A percentile compares a stretch with the other conserved stretches of the same genome.
phyloP scores from a whole-genome alignment of 2,888 invertebrate genomes.

The Bursaphelenchus okinawaensis region DNA sequence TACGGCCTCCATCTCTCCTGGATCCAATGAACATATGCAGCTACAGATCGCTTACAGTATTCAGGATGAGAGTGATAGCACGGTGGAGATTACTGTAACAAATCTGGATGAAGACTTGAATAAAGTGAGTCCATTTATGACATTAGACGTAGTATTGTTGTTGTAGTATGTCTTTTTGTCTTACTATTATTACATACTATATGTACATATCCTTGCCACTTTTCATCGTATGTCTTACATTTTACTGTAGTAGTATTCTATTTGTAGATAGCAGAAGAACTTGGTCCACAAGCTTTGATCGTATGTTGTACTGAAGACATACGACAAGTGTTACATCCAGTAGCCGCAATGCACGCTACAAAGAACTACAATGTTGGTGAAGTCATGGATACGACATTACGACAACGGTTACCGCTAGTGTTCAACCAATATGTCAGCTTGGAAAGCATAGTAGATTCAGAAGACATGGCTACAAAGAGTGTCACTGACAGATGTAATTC shows the following conservation, averaged over 20 bases:
- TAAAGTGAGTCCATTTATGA: too few species aligned
- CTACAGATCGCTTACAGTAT: conserved; percentile 8
- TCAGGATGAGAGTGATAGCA: background rate
- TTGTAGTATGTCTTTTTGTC: too few species aligned
- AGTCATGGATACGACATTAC: conserved; percentile 10
- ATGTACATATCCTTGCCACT: too few species aligned
- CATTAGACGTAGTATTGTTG: too few species aligned
- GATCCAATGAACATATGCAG: background rate
- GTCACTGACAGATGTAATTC: conserved; percentile 10
- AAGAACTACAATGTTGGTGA: conserved; percentile 12
- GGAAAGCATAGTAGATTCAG: conserved; percentile 7
- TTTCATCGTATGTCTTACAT: background rate
- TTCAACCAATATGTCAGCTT: conserved; percentile 14
- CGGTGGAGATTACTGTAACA: background rate
- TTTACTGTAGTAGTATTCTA: background rate
- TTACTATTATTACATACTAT: too few species aligned
- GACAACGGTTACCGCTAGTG: conserved; percentile 14
- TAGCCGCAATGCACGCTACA: conserved; percentile 16
- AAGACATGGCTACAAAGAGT: conserved; percentile 4
- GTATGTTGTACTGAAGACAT: conserved; percentile 27
- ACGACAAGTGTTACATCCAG: conserved; percentile 25
- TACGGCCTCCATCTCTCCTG: conserved; percentile 11
- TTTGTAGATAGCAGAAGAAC: conserved; percentile 7
- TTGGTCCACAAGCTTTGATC: conserved; percentile 18
- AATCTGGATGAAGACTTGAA: conserved; percentile 7